phyloP scores from a whole-genome alignment of 1,140 invertebrate species.

The Mamestra configurata region DNA sequence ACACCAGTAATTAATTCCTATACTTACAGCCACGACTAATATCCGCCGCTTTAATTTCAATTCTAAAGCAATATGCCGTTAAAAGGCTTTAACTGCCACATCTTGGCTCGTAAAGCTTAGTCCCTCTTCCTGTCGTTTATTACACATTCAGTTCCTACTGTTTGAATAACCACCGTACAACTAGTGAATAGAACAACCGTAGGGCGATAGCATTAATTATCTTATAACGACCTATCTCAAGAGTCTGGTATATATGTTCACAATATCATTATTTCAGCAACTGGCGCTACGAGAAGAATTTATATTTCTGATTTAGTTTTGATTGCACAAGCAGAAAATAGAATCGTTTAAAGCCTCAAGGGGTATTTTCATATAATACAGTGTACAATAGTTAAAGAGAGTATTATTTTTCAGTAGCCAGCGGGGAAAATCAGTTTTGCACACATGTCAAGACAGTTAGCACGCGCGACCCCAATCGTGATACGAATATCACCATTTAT shows the following conservation, averaged over 20 bases:
- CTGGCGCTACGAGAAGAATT: not conserved
- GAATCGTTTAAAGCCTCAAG: not conserved
- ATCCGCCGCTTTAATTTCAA: slow-evolving; percentile 71
- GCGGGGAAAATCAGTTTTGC: slow-evolving; percentile 59
- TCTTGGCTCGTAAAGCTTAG: slow-evolving; percentile 74
- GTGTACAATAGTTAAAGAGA: slow-evolving; percentile 32
- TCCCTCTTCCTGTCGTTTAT: slow-evolving; percentile 69
- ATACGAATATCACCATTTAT: slow-evolving; percentile 79
- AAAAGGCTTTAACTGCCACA: slow-evolving; percentile 74
- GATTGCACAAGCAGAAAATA: not conserved
- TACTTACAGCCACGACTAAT: slow-evolving; percentile 60
- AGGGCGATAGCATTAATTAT: slow-evolving; percentile 48
- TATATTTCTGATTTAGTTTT: not conserved
- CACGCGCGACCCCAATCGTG: slow-evolving; percentile 84
- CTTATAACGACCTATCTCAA: slow-evolving; percentile 48
- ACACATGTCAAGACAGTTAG: slow-evolving; percentile 70
- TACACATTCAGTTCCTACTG: slow-evolving; percentile 53
- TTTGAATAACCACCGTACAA: slow-evolving; percentile 50
- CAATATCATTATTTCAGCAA: not conserved
- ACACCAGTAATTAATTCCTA: slow-evolving; percentile 74
- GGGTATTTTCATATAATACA: slow-evolving; percentile 9
- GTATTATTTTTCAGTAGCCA: slow-evolving; percentile 45
- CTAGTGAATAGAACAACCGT: slow-evolving; percentile 23
- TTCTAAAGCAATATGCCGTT: slow-evolving; percentile 72
- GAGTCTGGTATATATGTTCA: not conserved